These are phyloP conservation scores for Arnoldichthys spilopterus DNA, from an alignment of 2,797 vertebrate genomes.

Conservation along the genomic window DNA sequence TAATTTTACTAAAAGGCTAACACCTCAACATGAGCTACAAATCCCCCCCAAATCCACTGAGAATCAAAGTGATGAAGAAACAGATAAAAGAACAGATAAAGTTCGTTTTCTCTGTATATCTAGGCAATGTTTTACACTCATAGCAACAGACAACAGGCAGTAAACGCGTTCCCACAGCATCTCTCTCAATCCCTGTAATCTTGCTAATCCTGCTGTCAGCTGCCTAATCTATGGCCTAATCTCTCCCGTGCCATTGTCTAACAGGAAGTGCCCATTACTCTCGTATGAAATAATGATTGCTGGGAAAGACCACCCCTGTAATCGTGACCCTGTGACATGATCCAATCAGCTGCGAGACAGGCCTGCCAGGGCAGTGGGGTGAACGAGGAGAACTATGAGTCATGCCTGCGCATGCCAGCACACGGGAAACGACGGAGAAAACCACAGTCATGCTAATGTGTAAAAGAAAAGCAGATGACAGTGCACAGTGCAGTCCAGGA, in stretches of 20 bases:
- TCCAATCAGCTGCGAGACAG: conserved; percentile 34
- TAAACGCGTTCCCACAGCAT: conserved; percentile 30
- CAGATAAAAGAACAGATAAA: conserved; percentile 7
- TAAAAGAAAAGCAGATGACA: conserved; percentile 16
- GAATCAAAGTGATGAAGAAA: background rate
- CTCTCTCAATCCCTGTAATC: conserved; percentile 40
- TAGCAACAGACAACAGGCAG: conserved; percentile 21
- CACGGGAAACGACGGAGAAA: conserved; percentile 48
- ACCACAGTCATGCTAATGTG: conserved; percentile 46
- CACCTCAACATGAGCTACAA: background rate
- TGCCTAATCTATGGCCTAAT: conserved; percentile 35
- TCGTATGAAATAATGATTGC: conserved; percentile 41
- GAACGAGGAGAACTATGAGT: conserved; percentile 43
- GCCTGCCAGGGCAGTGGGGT: conserved; percentile 21
- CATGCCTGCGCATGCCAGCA: conserved; percentile 32
- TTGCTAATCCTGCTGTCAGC: conserved; percentile 34
- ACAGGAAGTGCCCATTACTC: conserved; percentile 36
- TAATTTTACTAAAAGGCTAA: conserved; percentile 14
- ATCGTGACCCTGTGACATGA: background rate
- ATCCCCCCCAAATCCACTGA: background rate
- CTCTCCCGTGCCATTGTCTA: conserved; percentile 16
- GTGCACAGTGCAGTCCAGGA: conserved; percentile 27
- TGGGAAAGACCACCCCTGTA: conserved; percentile 52
- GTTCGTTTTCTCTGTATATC: background rate
- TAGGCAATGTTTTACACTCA: conserved; percentile 21